Percentiles rank a stretch among this genome's conserved stretches.
Conservation (phyloP, 2,113 vertebrate species). For the Sinocyclocheilus maitianheensis region DNA sequence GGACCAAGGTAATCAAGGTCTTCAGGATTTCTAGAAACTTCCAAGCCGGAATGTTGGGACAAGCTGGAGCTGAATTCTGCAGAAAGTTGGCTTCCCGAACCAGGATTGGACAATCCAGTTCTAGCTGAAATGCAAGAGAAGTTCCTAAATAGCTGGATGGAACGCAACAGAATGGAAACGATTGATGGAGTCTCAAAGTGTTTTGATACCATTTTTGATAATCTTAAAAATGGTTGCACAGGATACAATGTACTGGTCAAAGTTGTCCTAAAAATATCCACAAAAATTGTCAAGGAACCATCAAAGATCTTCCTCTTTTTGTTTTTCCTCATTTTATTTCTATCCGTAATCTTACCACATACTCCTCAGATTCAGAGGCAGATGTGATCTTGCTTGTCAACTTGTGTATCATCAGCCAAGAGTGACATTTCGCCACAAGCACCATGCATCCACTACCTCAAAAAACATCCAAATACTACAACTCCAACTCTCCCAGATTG, state of each 20-base stretch:
- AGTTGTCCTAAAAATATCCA: too few relatives aligned
- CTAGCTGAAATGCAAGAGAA: background rate
- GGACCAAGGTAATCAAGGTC: background rate
- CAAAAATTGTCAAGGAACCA: background rate
- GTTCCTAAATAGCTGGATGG: background rate
- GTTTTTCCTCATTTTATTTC: background rate
- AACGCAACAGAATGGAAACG: background rate
- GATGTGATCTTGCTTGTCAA: constrained; percentile 1
- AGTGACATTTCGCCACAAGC: background rate
- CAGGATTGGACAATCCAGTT: background rate
- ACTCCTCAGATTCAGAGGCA: background rate
- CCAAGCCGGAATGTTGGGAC: background rate
- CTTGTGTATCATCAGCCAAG: background rate
- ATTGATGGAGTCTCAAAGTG: background rate
- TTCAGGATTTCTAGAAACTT: background rate
- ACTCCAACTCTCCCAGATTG: background rate
- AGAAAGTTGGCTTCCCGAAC: background rate
- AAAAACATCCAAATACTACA: background rate
- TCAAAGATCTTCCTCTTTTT: background rate
- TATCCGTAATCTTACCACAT: background rate
- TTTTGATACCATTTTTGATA: background rate
- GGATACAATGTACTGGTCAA: too few relatives aligned
- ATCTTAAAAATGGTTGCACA: too few relatives aligned
- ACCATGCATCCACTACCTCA: background rate
- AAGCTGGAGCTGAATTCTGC: background rate